Evolutionary conservation across 2,888 invertebrate genomes (phyloP), one percentile per base, ranked within the genome.

Genomic region (Petrolisthes manimaculis): DNA sequence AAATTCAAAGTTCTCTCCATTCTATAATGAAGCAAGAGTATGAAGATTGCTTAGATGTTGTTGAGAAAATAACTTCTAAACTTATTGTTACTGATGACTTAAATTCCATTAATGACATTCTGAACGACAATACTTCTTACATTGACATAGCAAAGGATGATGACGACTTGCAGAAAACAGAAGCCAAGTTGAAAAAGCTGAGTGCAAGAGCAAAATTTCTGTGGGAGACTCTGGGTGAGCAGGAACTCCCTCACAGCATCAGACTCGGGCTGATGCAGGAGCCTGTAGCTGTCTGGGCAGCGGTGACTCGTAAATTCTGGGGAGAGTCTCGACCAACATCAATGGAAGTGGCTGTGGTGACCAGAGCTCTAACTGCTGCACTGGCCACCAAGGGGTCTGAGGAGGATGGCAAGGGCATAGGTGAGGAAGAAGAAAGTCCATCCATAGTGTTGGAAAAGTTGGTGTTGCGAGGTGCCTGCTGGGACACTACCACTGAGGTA

Each of bases 301-400:
- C 88, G 0, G 67, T 84, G 6, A 81, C 77, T 5, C 84, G 88
- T 54, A 81, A 67, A 61, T 77, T 51, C 75, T 88, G 84, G 81
- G 88, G 84, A 5, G 88, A 88, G 55, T 21, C 80, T 8, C 80
- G 84, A 5, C 74, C 80, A n/a, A 75, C 56, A 0, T 74, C 80
- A 4, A n/a, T 88, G 53, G 88, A 88, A 55, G 88, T 88, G 61
- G 88, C 84, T 8, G 84, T 88, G 78, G 71, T 83, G 54, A 88
- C 88, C 55, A 80, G 79, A 51, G 51, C 75, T 0, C 84, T 88
- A 55, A 80, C 84, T 18, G 74, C 80, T 18, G 24, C 55, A 12
- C 55, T 88, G 55, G 84, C 83, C 61, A 14, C 77, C n/a, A 88
- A 84, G 78, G 84, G 84, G 6, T 74, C 56, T 3, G 88, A 88